These are phyloP conservation scores for Phylloscopus collybita DNA, from an alignment of 2,797 vertebrate genomes.

Conservation along the genomic window DNA sequence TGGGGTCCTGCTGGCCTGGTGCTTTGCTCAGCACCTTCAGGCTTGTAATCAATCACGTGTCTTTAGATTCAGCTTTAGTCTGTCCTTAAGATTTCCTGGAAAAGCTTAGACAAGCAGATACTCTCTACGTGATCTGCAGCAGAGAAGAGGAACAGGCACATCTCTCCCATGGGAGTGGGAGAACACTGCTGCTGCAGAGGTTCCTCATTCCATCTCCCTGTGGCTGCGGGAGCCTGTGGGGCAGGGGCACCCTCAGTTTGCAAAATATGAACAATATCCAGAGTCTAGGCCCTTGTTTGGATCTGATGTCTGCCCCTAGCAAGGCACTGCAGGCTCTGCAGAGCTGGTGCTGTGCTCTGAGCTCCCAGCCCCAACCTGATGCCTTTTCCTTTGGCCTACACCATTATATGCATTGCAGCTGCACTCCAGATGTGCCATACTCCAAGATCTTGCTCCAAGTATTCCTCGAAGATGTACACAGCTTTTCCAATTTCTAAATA, in stretches of 20 bases:
- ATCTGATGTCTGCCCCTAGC: not conserved
- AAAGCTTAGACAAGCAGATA: not conserved
- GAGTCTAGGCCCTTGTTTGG: not conserved
- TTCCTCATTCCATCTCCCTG: not conserved
- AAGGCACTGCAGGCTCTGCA: not conserved
- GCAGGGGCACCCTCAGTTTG: not conserved
- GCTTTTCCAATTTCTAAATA: not conserved
- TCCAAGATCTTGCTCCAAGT: not conserved
- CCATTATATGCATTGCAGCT: not conserved
- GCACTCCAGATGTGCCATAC: not conserved
- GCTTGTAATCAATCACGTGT: not conserved
- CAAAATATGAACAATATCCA: not conserved
- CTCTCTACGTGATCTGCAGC: accelerated
- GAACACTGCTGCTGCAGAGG: accelerated
- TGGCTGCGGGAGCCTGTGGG: not conserved
- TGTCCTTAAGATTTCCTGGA: not conserved
- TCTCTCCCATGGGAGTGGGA: not conserved
- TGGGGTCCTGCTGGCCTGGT: not conserved
- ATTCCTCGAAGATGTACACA: not conserved
- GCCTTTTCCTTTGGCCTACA: not conserved
- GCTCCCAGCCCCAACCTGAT: not conserved
- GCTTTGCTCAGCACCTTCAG: not conserved
- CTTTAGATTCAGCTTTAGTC: not conserved
- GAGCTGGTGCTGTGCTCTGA: accelerated
- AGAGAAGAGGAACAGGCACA: not conserved